phyloP scores from a whole-genome alignment of 2,888 invertebrate genomes.

The Ennomos fuscantarius region DNA sequence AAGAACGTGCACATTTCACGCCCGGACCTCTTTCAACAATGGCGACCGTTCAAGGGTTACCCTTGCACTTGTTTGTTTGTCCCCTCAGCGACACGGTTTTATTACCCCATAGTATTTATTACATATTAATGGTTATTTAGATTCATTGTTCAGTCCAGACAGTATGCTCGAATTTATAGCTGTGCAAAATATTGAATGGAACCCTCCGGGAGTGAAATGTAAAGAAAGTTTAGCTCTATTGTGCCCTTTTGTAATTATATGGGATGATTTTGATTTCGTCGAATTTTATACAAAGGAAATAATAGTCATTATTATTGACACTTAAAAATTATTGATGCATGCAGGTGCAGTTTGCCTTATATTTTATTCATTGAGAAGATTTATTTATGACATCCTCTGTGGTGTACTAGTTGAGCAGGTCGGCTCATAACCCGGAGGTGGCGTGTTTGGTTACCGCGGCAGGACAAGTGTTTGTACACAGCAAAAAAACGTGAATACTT shows the following conservation, averaged over 20 bases:
- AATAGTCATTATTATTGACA: conserved; percentile 1
- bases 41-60: conserved; percentile 72
- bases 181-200: conserved; percentile 74
- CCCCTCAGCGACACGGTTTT: conserved; percentile 75
- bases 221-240: conserved; percentile 63
- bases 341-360: too few relatives aligned
- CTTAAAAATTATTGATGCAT: too few relatives aligned
- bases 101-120: conserved; percentile 84
- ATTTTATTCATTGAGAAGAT: too few relatives aligned
- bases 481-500: too few relatives aligned
- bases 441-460: too few relatives aligned
- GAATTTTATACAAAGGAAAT: conserved; percentile 30
- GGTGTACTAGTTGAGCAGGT: too few relatives aligned
- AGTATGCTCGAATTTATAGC: conserved; percentile 84
- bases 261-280: conserved; percentile 54
- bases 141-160: conserved; percentile 81
- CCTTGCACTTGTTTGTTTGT: conserved; percentile 83
- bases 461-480: too few relatives aligned
- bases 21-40: conserved; percentile 63
- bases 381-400: too few relatives aligned
- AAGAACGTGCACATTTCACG: conserved; percentile 56
- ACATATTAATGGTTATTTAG: conserved; percentile 86
- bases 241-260: conserved; percentile 62
- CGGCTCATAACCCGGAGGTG: too few relatives aligned
- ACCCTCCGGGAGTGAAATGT: conserved; percentile 60